Base-by-base conservation (phyloP, 2,888 invertebrate species). In the Heliconius charithonia region DNA sequence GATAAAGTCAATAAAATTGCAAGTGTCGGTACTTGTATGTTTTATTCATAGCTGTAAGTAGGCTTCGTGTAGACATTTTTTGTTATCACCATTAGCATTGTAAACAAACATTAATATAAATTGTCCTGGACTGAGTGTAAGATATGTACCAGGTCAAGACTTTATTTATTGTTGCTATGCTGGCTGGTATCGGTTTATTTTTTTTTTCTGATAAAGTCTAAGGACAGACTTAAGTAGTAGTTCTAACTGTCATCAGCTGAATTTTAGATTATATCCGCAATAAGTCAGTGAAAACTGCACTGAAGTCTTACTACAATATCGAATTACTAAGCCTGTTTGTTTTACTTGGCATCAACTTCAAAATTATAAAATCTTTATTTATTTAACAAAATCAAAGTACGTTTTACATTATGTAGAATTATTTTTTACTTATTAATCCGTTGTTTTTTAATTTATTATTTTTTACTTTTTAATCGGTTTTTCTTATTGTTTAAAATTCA, bases 41-140 rank as follows among this genome's bases (percentile, higher is more conserved):
- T 77, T 69, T 79, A 79, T 79, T 51, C 63, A 71, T 74, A 41
- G 19, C 56, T 59, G 76, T 71, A 56, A 79, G 79, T 74, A 56
- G 77, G 56, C 59, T 79, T 75, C 70, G 56, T 59, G n/a, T 59
- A 25, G 32, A 59, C n/a, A 32, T 32, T 72, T 72, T 69, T 69
- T 69, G 41, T 41, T 41, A n/a, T 13, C 41, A 41, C 25, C 37
- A 69, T 69, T 69, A 69, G 29, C 59, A 72, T 59, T 72, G 56
- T 72, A 72, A 72, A 72, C 56, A 59, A 72, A 72, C n/a, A 56
- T 59, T 56, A 7, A 59, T 72, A 29, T 72, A 72, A 72, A 56
- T n/a, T 51, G 22, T 25, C 56, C 56, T 56, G n/a, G 22, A 71
- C 22, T 71, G 16, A 69, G 41, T 69, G 41, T 41, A 25, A 69